Base-by-base conservation (phyloP, 2,888 invertebrate species). In the Cosmopolites sordidus region DNA sequence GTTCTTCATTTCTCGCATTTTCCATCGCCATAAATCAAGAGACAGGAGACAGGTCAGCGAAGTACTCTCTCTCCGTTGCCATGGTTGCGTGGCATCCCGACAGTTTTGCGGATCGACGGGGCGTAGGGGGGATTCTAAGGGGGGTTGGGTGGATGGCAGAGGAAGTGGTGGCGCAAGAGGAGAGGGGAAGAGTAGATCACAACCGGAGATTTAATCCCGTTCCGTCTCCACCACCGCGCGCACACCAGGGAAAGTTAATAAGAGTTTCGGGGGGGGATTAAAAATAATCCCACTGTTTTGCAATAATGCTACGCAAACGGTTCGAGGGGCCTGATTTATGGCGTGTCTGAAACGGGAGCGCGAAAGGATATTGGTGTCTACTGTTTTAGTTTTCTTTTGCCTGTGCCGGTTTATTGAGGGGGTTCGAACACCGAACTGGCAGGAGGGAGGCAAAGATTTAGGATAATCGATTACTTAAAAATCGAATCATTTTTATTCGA, bases 1-100 rank as follows among this genome's bases (percentile, higher is more conserved):
- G 73, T 73, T 75, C 75, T 75, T 75, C 75, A 75, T 75, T 75
- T 75, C 75, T 75, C 74, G 74, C 75, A 74, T 75, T 75, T 75
- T 75, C 74, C 73, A 75, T 74, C 72, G 73, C 74, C 73, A 73
- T 75, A 75, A 75, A 75, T 75, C 75, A 75, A 73, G 74, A 75
- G 75, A 75, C 75, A 74, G 73, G 71, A 15, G 33, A 33, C 33
- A 33, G 33, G 33, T 12, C 72, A 71, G 73, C 72, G 69, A 69
- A 67, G 71, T 71, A 73, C 73, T 71, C 72, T 74, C 71, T 71
- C 73, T 73, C 71, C 72, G 73, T 75, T 75, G 74, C 74, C 70
- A 74, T 74, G 74, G 75, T 67, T 71, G 73, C 74, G 72, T 73
- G 76, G 77, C 73, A 73, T 74, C 75, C 74, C 75, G 73, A 73